Evolutionary conservation across 2,113 vertebrate species (phyloP).

Genomic region (Gambusia affinis): DNA sequence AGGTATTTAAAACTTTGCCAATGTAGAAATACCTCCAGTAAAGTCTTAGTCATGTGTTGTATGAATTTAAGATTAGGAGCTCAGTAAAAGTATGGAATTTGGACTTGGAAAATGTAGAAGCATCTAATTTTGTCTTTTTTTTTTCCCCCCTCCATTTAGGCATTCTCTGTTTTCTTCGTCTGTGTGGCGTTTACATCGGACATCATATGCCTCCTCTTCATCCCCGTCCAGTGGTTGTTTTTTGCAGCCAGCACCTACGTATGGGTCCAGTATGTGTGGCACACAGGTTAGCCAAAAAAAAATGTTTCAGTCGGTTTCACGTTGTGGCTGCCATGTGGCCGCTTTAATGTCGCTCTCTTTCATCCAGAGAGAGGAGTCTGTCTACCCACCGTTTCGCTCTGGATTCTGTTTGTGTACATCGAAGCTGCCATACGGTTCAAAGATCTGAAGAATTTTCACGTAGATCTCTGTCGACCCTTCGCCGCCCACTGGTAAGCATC

Average conservation of each 20-base stretch:
- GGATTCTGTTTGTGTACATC: constrained; percentile 99
- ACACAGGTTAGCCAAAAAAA: constrained; percentile 86
- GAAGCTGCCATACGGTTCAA: constrained; percentile 99
- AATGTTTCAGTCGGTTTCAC: background rate
- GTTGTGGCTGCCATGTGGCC: background rate
- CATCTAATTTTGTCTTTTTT: background rate
- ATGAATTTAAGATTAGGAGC: too few relatives aligned
- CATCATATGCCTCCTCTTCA: constrained; percentile 98
- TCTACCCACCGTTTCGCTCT: constrained; percentile 96
- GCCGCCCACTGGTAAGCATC: constrained; percentile 91
- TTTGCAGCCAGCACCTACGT: constrained; percentile 98
- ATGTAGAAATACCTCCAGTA: too few relatives aligned
- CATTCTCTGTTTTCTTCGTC: constrained; percentile 98
- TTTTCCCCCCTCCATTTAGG: constrained; percentile 75
- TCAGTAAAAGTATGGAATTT: background rate
- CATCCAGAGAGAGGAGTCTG: constrained; percentile 93
- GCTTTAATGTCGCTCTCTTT: constrained; percentile 4
- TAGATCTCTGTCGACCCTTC: constrained; percentile 97
- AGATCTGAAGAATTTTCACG: constrained; percentile 98
- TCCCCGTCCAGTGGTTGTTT: constrained; percentile 96
- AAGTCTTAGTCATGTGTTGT: too few relatives aligned
- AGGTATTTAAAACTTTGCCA: too few relatives aligned
- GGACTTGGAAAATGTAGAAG: background rate
- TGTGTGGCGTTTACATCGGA: constrained; percentile 98
- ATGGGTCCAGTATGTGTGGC: constrained; percentile 99